Evolutionary conservation across 2,888 invertebrate species (phyloP), one percentile per base, ranked within the genome.

Genomic region (Falcaria lacertinaria): DNA sequence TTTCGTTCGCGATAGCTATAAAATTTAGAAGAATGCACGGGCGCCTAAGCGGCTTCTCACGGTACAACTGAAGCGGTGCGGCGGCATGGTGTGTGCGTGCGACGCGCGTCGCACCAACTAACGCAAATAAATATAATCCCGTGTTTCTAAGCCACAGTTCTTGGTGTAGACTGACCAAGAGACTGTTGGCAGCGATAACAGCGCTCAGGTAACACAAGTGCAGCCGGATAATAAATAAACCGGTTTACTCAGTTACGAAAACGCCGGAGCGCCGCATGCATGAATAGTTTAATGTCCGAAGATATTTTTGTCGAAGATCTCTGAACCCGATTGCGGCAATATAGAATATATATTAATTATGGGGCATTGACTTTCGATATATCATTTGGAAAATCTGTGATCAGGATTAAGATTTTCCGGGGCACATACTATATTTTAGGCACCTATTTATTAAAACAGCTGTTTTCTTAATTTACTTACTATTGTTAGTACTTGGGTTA

Each of bases 71-170:
- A 78, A 75, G 71, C 71, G 71, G 64, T 11, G 36, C 57, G 57
- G 68, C 69, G 64, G 78, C 79, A 69, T 73, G 74, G 70, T 52
- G 60, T 68, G 80, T 78, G 80, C 82, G 77, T 76, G 82, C 78
- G 84, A 70, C 69, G 70, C 68, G 63, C 75, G 75, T 72, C 75
- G 69, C 74, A 71, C 66, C 74, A 67, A 74, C 60, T 69, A 82
- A 80, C 79, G 70, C 84, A 87, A 87, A 87, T 87, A 87, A 84
- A 85, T 84, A 80, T 63, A 72, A 70, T 71, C 73, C 67, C 70
- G 69, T 69, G 72, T 69, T 74, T 58, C 64, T 57, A 64, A 60
- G 52, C 56, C 57, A 51, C 56, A 57, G 47, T 64, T 56, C 54
- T 60, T 57, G 49, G 57, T 52, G 54, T 57, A 39, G 44, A 51